A percentile compares a stretch with the other conserved stretches of the same genome.
These are phyloP conservation scores for Tetranychus cinnabarinus DNA, from an alignment of 1,140 invertebrate genomes.

Conservation along the genomic window DNA sequence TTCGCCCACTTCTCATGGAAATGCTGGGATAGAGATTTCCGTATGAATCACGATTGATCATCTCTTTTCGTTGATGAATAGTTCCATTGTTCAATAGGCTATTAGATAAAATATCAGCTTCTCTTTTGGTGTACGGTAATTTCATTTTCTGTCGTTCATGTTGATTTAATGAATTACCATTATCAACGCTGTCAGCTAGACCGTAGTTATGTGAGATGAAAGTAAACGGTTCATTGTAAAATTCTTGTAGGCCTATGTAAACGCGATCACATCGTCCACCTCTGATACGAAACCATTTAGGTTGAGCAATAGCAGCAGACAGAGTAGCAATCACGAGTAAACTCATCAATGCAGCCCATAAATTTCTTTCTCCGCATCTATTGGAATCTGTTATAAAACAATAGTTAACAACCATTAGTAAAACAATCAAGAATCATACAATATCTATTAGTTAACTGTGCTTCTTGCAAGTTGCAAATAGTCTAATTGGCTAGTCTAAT, in stretches of 20 bases:
- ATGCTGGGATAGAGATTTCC: background rate
- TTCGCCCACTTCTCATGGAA: background rate
- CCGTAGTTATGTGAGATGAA: background rate
- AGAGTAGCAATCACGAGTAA: slow-evolving; percentile 11
- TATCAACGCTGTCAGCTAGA: too few species aligned
- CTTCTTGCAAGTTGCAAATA: too few species aligned
- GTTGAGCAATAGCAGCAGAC: slow-evolving; percentile 12
- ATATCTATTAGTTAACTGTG: too few species aligned
- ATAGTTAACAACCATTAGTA: background rate
- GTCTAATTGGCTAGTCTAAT: too few species aligned
- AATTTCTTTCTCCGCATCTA: slow-evolving; percentile 10
- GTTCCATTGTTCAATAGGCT: too few species aligned
- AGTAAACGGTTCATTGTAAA: slow-evolving; percentile 1
- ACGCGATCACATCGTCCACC: slow-evolving; percentile 8
- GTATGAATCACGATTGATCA: too few species aligned
- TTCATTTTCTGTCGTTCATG: too few species aligned
- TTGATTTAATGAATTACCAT: too few species aligned
- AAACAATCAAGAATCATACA: background rate
- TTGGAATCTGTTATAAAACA: background rate
- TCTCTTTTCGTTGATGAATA: too few species aligned
- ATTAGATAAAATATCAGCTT: too few species aligned
- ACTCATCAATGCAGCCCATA: slow-evolving; percentile 10
- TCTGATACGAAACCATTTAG: slow-evolving; percentile 14
- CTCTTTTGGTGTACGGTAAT: too few species aligned
- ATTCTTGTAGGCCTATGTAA: slow-evolving; percentile 11